Evolutionary conservation across 2,113 vertebrate species (phyloP).

Genomic region (Cricetomys ansorgei): DNA sequence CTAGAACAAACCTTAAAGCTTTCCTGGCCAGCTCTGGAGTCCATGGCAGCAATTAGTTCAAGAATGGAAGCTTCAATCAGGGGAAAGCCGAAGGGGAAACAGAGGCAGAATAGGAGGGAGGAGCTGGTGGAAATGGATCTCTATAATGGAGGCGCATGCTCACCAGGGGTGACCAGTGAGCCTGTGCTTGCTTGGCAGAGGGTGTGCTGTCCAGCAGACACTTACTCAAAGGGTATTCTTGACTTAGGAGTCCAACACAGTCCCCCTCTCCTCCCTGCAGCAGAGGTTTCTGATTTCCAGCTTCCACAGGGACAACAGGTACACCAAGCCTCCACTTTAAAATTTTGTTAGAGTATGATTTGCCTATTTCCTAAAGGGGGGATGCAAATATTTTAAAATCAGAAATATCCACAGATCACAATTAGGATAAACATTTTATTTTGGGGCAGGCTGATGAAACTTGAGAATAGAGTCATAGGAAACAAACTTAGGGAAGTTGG

Average conservation of each 20-base stretch:
- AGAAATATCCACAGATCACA: neutral
- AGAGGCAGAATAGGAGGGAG: neutral
- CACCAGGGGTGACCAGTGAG: neutral
- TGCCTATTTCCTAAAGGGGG: neutral
- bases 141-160: no score
- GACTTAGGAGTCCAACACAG: neutral
- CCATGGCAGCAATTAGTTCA: neutral
- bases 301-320: neutral
- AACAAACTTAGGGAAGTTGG: neutral
- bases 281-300: neutral
- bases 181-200: neutral
- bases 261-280: neutral
- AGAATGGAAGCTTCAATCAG: neutral
- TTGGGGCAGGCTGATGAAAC: constrained; percentile 4
- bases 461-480: neutral
- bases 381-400: neutral
- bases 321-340: neutral
- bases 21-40: neutral
- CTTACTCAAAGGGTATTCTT: neutral
- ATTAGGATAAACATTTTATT: neutral
- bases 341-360: neutral
- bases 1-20: neutral
- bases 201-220: neutral
- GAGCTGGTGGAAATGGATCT: neutral
- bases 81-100: neutral